A percentile compares a stretch with the other conserved stretches of the same genome.
Evolutionary conservation across 1,140 invertebrate genomes (phyloP).

Genomic region (Euura saliciscinereae): DNA sequence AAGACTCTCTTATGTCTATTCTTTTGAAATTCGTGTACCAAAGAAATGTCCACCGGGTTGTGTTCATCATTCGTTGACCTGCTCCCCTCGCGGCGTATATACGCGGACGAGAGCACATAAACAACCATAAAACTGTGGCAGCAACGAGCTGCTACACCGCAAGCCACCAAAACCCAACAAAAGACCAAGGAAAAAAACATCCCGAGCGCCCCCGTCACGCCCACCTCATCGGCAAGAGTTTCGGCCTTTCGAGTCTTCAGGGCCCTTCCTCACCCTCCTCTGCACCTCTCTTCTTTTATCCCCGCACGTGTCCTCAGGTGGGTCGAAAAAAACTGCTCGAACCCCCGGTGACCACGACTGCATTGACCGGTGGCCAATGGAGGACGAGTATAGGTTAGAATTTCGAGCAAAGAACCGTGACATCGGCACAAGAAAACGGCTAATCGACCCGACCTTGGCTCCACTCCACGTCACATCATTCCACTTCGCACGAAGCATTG

Average conservation of each 20-base stretch:
- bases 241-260: background rate
- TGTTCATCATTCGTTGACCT: background rate
- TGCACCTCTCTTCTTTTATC: background rate
- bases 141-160: constrained; percentile 4
- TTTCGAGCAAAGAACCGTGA: background rate
- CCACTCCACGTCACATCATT: background rate
- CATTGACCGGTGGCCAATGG: background rate
- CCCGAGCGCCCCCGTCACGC: background rate
- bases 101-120: background rate
- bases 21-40: too few relatives aligned
- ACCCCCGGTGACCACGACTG: background rate
- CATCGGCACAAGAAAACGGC: background rate
- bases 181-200: background rate
- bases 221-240: background rate
- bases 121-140: constrained; percentile 7
- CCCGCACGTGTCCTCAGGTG: constrained; percentile 3
- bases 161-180: background rate
- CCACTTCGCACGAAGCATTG: background rate
- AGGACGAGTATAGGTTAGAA: background rate
- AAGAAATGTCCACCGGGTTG: too few relatives aligned
- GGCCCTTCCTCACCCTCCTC: background rate
- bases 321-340: background rate
- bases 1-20: too few relatives aligned
- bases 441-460: background rate
- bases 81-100: background rate